Evolutionary conservation across 2,797 vertebrate species (phyloP).

Genomic region (Apodemus agrarius): DNA sequence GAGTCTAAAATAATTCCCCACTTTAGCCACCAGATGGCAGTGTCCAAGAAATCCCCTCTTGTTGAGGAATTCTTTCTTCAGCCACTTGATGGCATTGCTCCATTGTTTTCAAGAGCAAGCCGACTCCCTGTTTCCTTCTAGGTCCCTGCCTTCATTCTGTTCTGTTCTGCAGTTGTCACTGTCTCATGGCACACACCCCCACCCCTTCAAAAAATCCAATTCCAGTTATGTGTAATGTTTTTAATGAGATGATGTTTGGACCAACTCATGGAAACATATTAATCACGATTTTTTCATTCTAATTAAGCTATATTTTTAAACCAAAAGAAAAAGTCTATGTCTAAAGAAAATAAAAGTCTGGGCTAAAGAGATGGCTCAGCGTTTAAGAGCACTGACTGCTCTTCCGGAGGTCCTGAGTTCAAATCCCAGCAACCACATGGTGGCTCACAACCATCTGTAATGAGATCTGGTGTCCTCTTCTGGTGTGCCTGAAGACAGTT

Average conservation of each 20-base stretch:
- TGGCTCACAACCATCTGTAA: too few relatives aligned
- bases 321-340: neutral
- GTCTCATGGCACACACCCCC: rapidly evolving
- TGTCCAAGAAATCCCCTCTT: neutral
- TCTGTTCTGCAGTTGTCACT: neutral
- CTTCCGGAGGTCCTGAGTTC: too few relatives aligned
- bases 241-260: conserved; percentile 2
- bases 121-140: conserved; percentile 11
- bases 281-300: neutral
- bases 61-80: conserved; percentile 52
- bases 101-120: conserved; percentile 55
- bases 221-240: neutral
- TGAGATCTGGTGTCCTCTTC: too few relatives aligned
- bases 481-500: too few relatives aligned
- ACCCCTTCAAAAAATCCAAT: neutral
- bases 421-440: too few relatives aligned
- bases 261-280: conserved; percentile 17
- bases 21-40: conserved; percentile 80
- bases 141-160: neutral
- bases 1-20: neutral
- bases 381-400: too few relatives aligned
- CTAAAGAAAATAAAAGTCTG: neutral
- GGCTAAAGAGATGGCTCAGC: too few relatives aligned
- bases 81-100: conserved; percentile 83
- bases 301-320: neutral